A percentile compares a stretch with the other conserved stretches of the same genome.
phyloP scores from a whole-genome alignment of 2,113 vertebrate species.

The Pollachius pollachius region DNA sequence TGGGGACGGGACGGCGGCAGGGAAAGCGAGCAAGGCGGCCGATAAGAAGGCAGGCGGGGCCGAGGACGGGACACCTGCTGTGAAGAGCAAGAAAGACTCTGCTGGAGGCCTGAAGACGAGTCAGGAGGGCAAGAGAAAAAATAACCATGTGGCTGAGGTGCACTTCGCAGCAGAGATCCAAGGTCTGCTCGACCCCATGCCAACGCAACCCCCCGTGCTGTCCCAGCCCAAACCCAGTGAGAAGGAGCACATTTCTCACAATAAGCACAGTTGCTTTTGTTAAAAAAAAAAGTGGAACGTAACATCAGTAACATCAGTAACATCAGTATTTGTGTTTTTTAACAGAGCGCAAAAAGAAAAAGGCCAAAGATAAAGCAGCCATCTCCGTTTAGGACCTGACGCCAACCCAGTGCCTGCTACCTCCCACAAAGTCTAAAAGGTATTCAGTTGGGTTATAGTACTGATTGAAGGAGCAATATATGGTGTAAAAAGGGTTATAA shows the following conservation, averaged over 20 bases:
- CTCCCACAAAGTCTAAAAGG: neutral
- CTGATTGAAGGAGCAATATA: too few relatives aligned
- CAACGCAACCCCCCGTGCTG: too few relatives aligned
- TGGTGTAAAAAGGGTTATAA: neutral
- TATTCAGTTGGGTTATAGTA: too few relatives aligned
- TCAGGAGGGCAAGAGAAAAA: neutral
- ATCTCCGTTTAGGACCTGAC: neutral
- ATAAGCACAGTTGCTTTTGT: constrained; percentile 5
- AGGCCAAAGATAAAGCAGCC: constrained; percentile 20
- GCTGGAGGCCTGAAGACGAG: neutral
- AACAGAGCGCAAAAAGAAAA: constrained; percentile 55
- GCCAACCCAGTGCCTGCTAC: neutral
- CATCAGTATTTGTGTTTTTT: neutral
- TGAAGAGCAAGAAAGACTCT: neutral
- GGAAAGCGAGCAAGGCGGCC: neutral
- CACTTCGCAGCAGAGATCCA: neutral
- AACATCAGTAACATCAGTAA: neutral
- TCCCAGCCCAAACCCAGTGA: too few relatives aligned
- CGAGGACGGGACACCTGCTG: constrained; percentile 6
- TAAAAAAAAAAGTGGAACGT: constrained; percentile 27
- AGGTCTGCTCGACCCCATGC: too few relatives aligned
- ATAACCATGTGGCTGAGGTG: neutral
- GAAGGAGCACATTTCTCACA: neutral
- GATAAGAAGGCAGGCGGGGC: constrained; percentile 8
- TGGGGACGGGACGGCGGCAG: constrained; percentile 13